A percentile compares a stretch with the other conserved stretches of the same genome.
phyloP scores from a whole-genome alignment of 1,140 invertebrate species.

The Ceratina japonica region DNA sequence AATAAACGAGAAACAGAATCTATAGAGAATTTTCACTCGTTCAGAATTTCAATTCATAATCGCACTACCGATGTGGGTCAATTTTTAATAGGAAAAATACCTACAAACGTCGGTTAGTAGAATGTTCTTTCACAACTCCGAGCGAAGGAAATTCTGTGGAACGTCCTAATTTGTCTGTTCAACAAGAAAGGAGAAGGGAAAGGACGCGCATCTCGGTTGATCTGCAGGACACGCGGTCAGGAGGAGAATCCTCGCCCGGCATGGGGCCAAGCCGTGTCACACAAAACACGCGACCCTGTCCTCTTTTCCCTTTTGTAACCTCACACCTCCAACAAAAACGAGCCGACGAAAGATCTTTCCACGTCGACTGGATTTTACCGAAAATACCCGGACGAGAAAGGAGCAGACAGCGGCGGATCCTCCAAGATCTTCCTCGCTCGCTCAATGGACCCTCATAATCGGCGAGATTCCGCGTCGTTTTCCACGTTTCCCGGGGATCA shows the following conservation, averaged over 20 bases:
- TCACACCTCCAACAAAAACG: slow-evolving; percentile 75
- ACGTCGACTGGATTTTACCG: slow-evolving; percentile 58
- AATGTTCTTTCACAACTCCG: neutral
- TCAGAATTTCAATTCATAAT: no score
- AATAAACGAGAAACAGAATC: neutral
- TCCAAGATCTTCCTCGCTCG: slow-evolving; percentile 15
- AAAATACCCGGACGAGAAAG: slow-evolving; percentile 54
- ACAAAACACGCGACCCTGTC: slow-evolving; percentile 69
- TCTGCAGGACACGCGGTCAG: slow-evolving; percentile 39
- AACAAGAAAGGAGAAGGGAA: neutral
- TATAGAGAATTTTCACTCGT: neutral
- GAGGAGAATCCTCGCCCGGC: slow-evolving; percentile 25
- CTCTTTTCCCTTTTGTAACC: slow-evolving; percentile 72
- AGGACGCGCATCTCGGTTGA: slow-evolving; percentile 20
- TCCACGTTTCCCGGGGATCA: slow-evolving; percentile 32
- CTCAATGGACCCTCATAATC: slow-evolving; percentile 72
- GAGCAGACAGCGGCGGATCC: slow-evolving; percentile 57
- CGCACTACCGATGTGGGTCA: neutral
- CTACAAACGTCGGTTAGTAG: no score
- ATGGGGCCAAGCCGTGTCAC: slow-evolving; percentile 31
- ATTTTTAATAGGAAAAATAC: neutral
- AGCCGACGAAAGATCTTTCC: slow-evolving; percentile 65
- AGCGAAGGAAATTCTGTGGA: neutral
- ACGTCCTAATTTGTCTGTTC: slow-evolving; percentile 25
- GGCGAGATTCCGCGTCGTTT: slow-evolving; percentile 64